Base-by-base conservation (phyloP, 1,140 invertebrate species). In the Pogonomyrmex californicus region DNA sequence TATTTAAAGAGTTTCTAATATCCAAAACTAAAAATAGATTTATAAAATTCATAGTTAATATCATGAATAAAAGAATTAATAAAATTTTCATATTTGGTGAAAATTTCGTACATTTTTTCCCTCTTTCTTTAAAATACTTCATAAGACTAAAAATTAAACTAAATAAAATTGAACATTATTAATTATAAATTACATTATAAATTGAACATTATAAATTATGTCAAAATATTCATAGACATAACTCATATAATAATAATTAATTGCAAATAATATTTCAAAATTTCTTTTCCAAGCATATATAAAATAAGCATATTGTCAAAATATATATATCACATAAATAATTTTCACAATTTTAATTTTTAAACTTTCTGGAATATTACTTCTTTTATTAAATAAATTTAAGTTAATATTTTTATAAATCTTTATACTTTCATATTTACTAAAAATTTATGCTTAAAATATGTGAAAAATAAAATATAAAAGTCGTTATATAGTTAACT, bases 111-210 rank as follows among this genome's bases (percentile, higher is more conserved):
- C 23, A 6, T 47, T 33, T 77, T 30, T 51, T 1, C 4, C 7
- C 47, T 3, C 10, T 33, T 81, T 54, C 36, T 81, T 81, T 81
- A 56, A 68, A 81, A 81, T 51, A 81, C 63, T 70, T 44, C 14
- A 10, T 68, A 70, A 81, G 36, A 54, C 41, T 54, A 54, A 62
- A 62, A 47, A 12, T 7, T 10, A 30, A 23, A 23, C 23, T 23
- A 23, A 23, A 23, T 23, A 23, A 0, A 41, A 30, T 54, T 54
- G n/a, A 30, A 56, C 10, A 41, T 68, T 38, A 33, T 30, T 65
- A 63, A 66, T 41, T 81, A 54, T 30, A 68, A 5, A 23, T 23
- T 23, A 23, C 23, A 23, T 23, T 23, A 23, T 23, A 0, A 41
- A 30, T 54, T 54, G n/a, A 30, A 56, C 10, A 41, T 68, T 38